Percentiles rank a stretch among this genome's conserved stretches.
Evolutionary conservation across 2,113 vertebrate species (phyloP).

Genomic region (Bos javanicus): DNA sequence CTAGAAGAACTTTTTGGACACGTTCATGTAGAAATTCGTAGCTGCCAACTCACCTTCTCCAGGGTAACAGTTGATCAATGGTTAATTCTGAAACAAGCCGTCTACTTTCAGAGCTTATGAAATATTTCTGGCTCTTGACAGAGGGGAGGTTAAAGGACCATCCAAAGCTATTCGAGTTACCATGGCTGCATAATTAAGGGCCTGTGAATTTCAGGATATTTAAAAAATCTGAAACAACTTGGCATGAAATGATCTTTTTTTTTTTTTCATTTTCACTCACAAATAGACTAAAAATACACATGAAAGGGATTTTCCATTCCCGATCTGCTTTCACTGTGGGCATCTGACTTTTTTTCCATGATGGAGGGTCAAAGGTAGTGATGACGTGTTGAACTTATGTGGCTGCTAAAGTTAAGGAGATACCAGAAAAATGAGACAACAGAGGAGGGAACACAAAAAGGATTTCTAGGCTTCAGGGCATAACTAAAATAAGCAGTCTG

Average conservation of each 20-base stretch:
- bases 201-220: conserved; percentile 56
- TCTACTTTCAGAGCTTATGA: conserved; percentile 61
- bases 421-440: neutral
- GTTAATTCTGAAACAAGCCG: conserved; percentile 65
- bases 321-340: neutral
- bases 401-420: neutral
- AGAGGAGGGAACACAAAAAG: neutral
- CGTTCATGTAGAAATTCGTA: neutral
- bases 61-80: conserved; percentile 67
- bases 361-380: neutral
- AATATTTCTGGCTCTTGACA: conserved; percentile 62
- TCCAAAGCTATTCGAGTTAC: conserved; percentile 64
- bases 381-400: neutral
- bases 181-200: conserved; percentile 61
- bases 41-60: conserved; percentile 69
- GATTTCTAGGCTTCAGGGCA: neutral
- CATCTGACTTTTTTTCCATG: neutral
- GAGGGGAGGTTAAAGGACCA: conserved; percentile 39
- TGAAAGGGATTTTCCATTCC: conserved; percentile 40
- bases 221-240: conserved; percentile 39
- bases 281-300: conserved; percentile 32
- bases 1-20: conserved; percentile 49
- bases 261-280: conserved; percentile 37
- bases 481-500: neutral
- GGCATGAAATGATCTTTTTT: conserved; percentile 29